Conservation (phyloP, 2,888 invertebrate genomes). For the Volucella inflata region DNA sequence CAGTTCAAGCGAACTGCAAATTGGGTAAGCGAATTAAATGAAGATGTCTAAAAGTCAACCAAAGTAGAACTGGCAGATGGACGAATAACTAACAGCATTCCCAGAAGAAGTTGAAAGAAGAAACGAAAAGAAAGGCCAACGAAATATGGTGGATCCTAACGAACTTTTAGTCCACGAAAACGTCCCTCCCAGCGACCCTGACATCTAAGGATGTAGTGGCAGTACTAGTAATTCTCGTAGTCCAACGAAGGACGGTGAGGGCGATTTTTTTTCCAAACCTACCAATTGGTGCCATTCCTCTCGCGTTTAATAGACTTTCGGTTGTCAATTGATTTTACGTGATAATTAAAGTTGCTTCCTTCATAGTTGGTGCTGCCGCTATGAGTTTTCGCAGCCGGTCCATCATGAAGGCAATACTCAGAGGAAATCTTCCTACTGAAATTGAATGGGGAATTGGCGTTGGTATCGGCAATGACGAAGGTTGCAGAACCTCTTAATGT, state of each 20-base stretch:
- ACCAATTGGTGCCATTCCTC: constrained; percentile 14
- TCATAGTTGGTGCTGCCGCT: constrained; percentile 21
- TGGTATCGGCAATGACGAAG: constrained; percentile 2
- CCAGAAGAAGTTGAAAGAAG: background rate
- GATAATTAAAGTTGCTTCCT: constrained; percentile 57
- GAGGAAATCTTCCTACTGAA: constrained; percentile 46
- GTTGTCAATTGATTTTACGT: constrained; percentile 67
- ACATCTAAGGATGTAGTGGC: background rate
- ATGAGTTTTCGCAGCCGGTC: background rate
- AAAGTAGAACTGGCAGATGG: constrained; percentile 4
- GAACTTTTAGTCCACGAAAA: constrained; percentile 22
- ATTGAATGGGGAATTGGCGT: constrained; percentile 60
- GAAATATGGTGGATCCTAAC: background rate
- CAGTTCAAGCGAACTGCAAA: constrained; percentile 31
- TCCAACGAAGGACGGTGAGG: constrained; percentile 16
- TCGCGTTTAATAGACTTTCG: constrained; percentile 48
- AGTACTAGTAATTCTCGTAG: too few relatives aligned
- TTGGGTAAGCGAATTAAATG: constrained; percentile 55
- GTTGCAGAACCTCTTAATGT: constrained; percentile 54
- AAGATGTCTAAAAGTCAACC: constrained; percentile 40
- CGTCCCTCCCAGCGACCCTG: constrained; percentile 22
- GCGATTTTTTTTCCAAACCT: background rate
- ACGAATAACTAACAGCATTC: background rate
- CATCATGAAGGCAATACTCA: constrained; percentile 20
- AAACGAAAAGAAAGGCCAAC: background rate